Conservation (phyloP, 2,888 invertebrate species). For the Cephus rjabovi region DNA sequence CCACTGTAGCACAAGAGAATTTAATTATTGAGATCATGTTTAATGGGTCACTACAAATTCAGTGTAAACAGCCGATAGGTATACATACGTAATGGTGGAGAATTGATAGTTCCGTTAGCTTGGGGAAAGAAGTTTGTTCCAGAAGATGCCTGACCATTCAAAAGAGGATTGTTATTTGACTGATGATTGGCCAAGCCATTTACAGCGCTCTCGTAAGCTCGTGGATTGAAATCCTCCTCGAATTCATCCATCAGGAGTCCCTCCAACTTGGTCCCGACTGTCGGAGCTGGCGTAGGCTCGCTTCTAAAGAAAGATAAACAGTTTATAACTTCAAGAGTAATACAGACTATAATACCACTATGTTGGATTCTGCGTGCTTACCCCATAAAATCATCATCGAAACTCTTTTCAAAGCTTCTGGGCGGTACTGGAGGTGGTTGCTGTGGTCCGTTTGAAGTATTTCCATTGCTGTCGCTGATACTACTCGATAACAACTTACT, state of each 20-base stretch:
- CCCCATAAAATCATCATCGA: conserved; percentile 61
- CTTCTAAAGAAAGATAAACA: conserved; percentile 30
- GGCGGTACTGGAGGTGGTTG: conserved; percentile 60
- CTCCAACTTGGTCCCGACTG: conserved; percentile 83
- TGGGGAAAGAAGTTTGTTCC: conserved; percentile 67
- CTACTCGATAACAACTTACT: conserved; percentile 43
- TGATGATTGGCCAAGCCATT: conserved; percentile 63
- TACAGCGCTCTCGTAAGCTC: conserved; percentile 79
- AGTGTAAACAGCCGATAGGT: not conserved
- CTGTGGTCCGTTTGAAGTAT: conserved; percentile 58
- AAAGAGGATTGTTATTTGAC: conserved; percentile 48
- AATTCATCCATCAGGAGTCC: conserved; percentile 82
- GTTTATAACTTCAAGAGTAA: not conserved
- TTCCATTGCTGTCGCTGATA: conserved; percentile 60
- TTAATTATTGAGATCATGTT: not conserved
- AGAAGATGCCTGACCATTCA: conserved; percentile 63
- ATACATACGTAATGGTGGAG: conserved; percentile 78
- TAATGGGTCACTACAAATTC: not conserved
- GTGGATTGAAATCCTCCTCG: conserved; percentile 88
- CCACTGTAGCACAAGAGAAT: conserved; percentile 74
- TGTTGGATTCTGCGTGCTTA: conserved; percentile 24
- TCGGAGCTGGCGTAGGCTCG: conserved; percentile 68
- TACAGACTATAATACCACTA: not conserved
- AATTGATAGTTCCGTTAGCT: conserved; percentile 65
- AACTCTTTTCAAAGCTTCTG: conserved; percentile 61